Percentiles rank a stretch among this genome's conserved stretches.
phyloP scores from a whole-genome alignment of 2,888 invertebrate species.

The Diaphora mendica region DNA sequence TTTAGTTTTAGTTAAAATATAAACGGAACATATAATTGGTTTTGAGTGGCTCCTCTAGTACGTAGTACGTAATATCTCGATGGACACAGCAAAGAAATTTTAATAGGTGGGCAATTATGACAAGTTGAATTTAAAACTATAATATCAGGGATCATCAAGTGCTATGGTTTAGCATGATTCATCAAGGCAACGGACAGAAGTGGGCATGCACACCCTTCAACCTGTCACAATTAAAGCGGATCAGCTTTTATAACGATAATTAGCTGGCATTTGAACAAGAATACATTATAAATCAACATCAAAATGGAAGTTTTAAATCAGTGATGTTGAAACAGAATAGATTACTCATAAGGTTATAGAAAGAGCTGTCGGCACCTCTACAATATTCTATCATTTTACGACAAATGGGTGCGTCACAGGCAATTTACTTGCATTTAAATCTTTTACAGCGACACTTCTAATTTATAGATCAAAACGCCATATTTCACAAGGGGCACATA shows the following conservation, averaged over 20 bases:
- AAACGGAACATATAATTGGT: no score
- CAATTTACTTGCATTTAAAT: slow-evolving; percentile 17
- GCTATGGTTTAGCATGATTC: slow-evolving; percentile 48
- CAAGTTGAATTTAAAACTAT: slow-evolving; percentile 28
- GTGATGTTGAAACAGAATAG: slow-evolving; percentile 6
- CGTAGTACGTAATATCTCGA: no score
- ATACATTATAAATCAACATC: slow-evolving; percentile 40
- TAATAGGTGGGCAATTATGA: neutral
- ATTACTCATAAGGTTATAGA: slow-evolving; percentile 1
- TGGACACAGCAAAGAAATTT: neutral
- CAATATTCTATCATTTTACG: slow-evolving; percentile 2
- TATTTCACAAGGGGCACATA: slow-evolving; percentile 43
- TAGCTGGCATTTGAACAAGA: slow-evolving; percentile 58
- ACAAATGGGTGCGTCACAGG: slow-evolving; percentile 5
- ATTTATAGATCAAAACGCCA: slow-evolving; percentile 26
- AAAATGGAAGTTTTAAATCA: slow-evolving; percentile 10
- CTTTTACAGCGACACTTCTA: slow-evolving; percentile 19
- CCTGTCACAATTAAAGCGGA: slow-evolving; percentile 69
- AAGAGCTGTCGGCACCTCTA: neutral
- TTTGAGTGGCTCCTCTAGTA: no score
- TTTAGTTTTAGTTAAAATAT: no score
- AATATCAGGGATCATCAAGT: slow-evolving; percentile 30
- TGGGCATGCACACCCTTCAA: slow-evolving; percentile 60
- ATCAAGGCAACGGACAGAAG: slow-evolving; percentile 45
- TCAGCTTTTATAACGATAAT: slow-evolving; percentile 60